Conservation (phyloP, 2,113 vertebrate species). For the Zootoca vivipara region DNA sequence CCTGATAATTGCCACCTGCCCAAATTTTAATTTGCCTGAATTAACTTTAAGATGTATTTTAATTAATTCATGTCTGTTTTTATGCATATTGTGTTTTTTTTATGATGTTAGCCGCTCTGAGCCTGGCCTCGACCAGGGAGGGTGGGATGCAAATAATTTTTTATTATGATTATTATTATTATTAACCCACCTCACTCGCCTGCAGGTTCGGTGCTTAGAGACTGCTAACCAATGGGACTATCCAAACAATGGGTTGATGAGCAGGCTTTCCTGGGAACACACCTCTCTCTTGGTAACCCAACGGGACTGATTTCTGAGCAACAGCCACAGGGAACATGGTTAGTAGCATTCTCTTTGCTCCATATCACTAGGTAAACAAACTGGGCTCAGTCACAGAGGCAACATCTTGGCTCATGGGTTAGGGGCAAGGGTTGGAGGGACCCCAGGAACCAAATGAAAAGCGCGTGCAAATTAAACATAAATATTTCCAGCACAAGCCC, state of each 20-base stretch:
- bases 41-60: too few relatives aligned
- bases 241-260: neutral
- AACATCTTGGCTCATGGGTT: neutral
- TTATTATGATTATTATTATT: too few relatives aligned
- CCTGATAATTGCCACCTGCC: too few relatives aligned
- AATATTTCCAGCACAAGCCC: neutral
- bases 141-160: too few relatives aligned
- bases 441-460: neutral
- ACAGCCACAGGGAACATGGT: neutral
- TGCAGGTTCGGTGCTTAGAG: conserved; percentile 27
- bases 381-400: neutral
- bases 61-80: too few relatives aligned
- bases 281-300: neutral
- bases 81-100: too few relatives aligned
- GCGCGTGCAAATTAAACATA: neutral
- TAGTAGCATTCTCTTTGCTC: neutral
- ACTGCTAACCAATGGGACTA: neutral
- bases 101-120: too few relatives aligned
- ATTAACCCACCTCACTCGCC: conserved; percentile 27
- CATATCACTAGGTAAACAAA: too few relatives aligned
- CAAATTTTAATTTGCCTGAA: too few relatives aligned
- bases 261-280: neutral
- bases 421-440: too few relatives aligned
- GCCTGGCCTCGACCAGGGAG: too few relatives aligned
- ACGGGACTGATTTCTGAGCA: too few relatives aligned